Conservation (phyloP, 2,113 vertebrate species). For the Pituophis catenifer region DNA sequence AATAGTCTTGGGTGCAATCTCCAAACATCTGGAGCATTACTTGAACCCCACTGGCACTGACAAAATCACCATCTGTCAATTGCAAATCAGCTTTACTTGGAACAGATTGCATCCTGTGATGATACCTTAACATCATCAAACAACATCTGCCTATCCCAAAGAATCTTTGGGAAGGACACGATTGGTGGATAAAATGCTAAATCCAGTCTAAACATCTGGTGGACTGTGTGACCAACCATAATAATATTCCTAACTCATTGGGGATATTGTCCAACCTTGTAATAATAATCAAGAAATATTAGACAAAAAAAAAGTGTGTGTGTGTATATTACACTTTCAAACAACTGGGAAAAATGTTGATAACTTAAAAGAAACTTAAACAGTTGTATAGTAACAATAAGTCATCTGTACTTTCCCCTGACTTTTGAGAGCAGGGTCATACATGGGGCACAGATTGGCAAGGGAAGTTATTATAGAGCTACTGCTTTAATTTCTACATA, state of each 20-base stretch:
- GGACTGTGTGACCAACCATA: not conserved
- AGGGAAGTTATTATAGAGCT: constrained; percentile 8
- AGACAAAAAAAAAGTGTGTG: constrained; percentile 79
- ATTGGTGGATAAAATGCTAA: not conserved
- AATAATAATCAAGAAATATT: constrained; percentile 79
- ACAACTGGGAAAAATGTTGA: constrained; percentile 87
- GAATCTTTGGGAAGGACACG: not conserved
- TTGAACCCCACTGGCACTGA: too few species aligned
- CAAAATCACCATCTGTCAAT: too few species aligned
- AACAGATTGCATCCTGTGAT: not conserved
- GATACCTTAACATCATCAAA: not conserved
- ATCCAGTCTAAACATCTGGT: not conserved
- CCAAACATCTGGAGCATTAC: too few species aligned
- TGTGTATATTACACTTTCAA: constrained; percentile 72
- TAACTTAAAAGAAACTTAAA: constrained; percentile 87
- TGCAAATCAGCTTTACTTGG: too few species aligned
- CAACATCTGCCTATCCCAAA: not conserved
- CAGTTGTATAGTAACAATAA: constrained; percentile 82
- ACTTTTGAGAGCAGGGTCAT: constrained; percentile 15
- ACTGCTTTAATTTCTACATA: constrained; percentile 4
- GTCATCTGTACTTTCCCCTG: constrained; percentile 41
- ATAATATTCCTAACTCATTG: constrained; percentile 78
- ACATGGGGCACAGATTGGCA: not conserved
- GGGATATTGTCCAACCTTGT: constrained; percentile 82
- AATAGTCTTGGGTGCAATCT: too few species aligned